Base-by-base conservation (phyloP, 2,888 invertebrate species). In the Synanthedon tipuliformis region DNA sequence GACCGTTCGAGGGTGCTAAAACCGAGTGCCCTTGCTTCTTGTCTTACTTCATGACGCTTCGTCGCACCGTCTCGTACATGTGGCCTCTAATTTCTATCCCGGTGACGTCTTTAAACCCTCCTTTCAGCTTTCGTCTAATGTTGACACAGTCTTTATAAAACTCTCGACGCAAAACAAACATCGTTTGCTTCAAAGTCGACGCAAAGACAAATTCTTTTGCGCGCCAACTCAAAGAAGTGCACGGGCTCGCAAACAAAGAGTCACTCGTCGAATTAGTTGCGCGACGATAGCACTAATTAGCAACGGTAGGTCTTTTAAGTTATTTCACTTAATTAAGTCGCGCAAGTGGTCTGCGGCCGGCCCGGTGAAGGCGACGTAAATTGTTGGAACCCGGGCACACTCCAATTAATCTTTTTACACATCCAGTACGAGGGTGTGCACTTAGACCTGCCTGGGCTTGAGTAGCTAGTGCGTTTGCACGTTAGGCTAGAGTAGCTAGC, bases 361-460 rank as follows among this genome's bases (percentile, higher is more conserved):
- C 77, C 81, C 75, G 78, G 73, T 69, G 71, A 81, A 82, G 82
- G 81, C 78, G 82, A 69, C 69, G 77, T 77, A 82, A 84, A 82
- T 81, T 83, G 84, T 85, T 82, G 81, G 84, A 78, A 81, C 73
- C 73, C 73, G 78, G 56, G 79, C 75, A 77, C 84, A 82, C 87
- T 87, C 87, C 87, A 87, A 87, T 87, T 87, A 87, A 87, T 87
- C 85, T 87, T 86, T 86, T 83, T 84, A 85, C 83, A 85, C 85
- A 84, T 83, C 80, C 78, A 79, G 76, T 77, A 71, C 61, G 76
- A 80, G 82, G 76, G 81, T 69, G 71, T 61, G 76, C 81, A 80
- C 84, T 84, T 82, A 78, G 75, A 74, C 74, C 53, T 53, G 7
- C 49, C 49, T 18, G 49, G 16, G 16, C 18, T 45, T 45, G 15